Evolutionary conservation across 2,797 vertebrate species (phyloP).

Genomic region (Gadopsis marmoratus): DNA sequence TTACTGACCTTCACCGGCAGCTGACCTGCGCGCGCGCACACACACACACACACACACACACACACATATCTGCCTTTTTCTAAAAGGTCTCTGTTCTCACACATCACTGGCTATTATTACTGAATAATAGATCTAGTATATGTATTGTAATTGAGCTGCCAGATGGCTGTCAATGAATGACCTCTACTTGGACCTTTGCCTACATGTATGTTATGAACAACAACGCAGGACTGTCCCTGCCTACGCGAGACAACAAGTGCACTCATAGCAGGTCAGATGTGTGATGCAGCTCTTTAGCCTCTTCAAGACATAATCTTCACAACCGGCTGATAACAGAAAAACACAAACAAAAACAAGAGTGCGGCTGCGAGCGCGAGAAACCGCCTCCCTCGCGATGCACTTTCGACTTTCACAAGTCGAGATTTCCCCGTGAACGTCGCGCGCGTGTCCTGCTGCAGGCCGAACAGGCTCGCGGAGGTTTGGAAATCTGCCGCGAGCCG

Average conservation of each 20-base stretch:
- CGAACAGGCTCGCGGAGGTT: not conserved
- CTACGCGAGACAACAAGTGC: rapidly evolving
- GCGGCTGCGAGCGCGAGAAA: not conserved
- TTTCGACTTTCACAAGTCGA: not conserved
- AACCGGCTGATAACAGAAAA: not conserved
- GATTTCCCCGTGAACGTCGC: not conserved
- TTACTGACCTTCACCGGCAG: constrained; percentile 71
- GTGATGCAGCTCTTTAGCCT: not conserved
- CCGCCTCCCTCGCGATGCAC: not conserved
- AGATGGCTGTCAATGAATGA: constrained; percentile 53
- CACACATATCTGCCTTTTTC: not conserved
- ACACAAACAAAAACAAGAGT: not conserved
- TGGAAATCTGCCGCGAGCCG: not conserved
- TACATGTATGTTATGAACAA: constrained; percentile 39
- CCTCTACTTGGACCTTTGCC: constrained; percentile 75
- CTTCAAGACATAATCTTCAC: not conserved
- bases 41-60: no score
- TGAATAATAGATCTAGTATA: not conserved
- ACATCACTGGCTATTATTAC: not conserved
- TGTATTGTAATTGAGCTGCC: not conserved
- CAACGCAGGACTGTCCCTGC: constrained; percentile 4
- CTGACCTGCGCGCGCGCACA: no score
- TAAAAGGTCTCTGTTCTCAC: not conserved
- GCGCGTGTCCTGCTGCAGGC: no score
- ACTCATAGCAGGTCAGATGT: not conserved